Evolutionary conservation across 2,888 invertebrate species (phyloP), one percentile per base, ranked within the genome.

Genomic region (Stenoptilia bipunctidactyla): DNA sequence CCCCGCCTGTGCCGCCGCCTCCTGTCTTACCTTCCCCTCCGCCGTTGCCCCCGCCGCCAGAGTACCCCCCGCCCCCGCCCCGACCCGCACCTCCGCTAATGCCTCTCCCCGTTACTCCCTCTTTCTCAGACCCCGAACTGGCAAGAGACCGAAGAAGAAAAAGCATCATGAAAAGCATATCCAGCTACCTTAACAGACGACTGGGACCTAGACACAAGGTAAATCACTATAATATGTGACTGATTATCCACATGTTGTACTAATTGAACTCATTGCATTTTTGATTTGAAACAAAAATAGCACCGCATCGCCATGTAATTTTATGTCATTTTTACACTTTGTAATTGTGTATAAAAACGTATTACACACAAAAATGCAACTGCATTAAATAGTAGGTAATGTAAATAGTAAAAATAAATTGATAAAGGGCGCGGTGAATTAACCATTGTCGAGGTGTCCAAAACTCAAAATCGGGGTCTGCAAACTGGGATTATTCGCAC

Each of bases 141-240:
- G 69, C 82, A 37, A 63, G 79, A 42, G 73, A 84, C 15, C 91
- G 92, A 55, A 85, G 93, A 46, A 86, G 93, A 45, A 92, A 90
- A 57, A 93, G 93, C 69, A 89, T 94, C 39, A 93, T 94, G 57
- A 93, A 92, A 73, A 89, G 93, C 39, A 89, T 95, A 46, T 91
- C 93, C 13, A 93, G 90, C 65, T 92, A 94, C 66, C 92, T 95
- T 63, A 88, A 89, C 55, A 91, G 92, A 66, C 89, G 90, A 53
- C 87, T 88, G 58, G 89, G 87, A 61, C 80, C 84, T 56, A 80
- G 88, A 82, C 70, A 85, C 67, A 77, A 86, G 88, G 65, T 91
- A 70, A 52, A 43, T 3, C n/a, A 30, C 30, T 12, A 2, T n/a
- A n/a, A n/a, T n/a, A n/a, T n/a, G n/a, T n/a, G n/a, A n/a, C n/a